phyloP scores from a whole-genome alignment of 2,888 invertebrate genomes.

The Rhamphomyia laevipes region DNA sequence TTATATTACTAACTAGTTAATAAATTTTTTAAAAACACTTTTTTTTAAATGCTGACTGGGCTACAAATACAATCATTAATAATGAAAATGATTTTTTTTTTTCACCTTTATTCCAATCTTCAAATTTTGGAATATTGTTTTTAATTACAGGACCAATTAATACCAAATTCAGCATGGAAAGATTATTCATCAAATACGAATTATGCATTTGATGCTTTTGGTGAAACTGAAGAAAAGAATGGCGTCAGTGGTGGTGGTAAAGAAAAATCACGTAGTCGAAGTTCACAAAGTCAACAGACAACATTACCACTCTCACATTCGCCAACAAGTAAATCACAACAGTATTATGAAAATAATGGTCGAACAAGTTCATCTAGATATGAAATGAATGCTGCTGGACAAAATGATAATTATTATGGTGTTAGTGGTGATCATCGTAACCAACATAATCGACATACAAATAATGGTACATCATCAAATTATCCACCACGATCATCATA shows the following conservation, averaged over 20 bases:
- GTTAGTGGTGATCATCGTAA: conserved; percentile 10
- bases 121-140: conserved; percentile 3
- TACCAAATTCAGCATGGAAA: conserved; percentile 78
- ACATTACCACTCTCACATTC: conserved; percentile 38
- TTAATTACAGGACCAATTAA: conserved; percentile 59
- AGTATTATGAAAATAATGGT: conserved; percentile 26
- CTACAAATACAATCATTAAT: background rate
- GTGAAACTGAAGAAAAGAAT: conserved; percentile 65
- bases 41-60: conserved; percentile 34
- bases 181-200: conserved; percentile 79
- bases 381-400: conserved; percentile 13
- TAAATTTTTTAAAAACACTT: background rate
- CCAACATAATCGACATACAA: conserved; percentile 7
- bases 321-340: conserved; percentile 31
- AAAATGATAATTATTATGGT: conserved; percentile 2
- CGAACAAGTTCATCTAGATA: conserved; percentile 14
- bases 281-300: conserved; percentile 31
- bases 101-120: conserved; percentile 4
- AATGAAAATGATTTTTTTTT: conserved; percentile 14
- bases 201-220: conserved; percentile 78
- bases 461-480: conserved; percentile 11
- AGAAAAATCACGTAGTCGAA: conserved; percentile 27
- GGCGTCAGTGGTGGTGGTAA: conserved; percentile 20
- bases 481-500: conserved; percentile 29
- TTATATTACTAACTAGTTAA: too few relatives aligned